Evolutionary conservation across 2,113 vertebrate genomes (phyloP).

Genomic region (Ranitomeya variabilis): DNA sequence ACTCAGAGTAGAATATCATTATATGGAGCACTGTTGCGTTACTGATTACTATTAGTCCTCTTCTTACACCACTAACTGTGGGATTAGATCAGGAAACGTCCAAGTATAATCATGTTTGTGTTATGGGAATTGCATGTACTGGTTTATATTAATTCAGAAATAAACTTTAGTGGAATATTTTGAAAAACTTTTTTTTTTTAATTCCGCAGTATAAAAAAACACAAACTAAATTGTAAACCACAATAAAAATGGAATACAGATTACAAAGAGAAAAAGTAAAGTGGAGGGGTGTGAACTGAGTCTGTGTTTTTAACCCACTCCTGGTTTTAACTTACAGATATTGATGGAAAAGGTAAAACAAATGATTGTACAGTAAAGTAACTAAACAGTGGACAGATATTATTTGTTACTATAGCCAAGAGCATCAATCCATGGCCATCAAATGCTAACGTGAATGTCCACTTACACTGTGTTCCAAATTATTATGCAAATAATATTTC

Average conservation of each 20-base stretch:
- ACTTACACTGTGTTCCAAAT: too few species aligned
- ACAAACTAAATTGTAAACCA: too few species aligned
- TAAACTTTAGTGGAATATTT: background rate
- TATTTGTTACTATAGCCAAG: too few species aligned
- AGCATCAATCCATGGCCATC: too few species aligned
- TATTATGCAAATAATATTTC: too few species aligned
- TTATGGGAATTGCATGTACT: background rate
- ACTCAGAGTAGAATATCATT: slow-evolving; percentile 4
- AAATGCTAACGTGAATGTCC: too few species aligned
- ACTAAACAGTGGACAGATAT: too few species aligned
- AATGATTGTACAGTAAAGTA: too few species aligned
- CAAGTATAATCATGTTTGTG: background rate
- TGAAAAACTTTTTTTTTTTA: background rate
- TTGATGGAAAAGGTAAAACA: too few species aligned
- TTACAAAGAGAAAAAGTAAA: background rate
- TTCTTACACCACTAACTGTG: slow-evolving; percentile 10
- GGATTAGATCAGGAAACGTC: background rate
- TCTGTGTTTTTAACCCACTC: too few species aligned
- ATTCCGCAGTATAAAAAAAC: background rate
- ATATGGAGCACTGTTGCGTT: slow-evolving; percentile 3
- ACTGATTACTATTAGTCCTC: slow-evolving; percentile 10
- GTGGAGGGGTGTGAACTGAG: too few species aligned
- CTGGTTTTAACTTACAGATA: too few species aligned
- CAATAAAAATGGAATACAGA: background rate
- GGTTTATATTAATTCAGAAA: background rate